Base-by-base conservation (phyloP, 2,113 vertebrate species). In the Thymallus thymallus region DNA sequence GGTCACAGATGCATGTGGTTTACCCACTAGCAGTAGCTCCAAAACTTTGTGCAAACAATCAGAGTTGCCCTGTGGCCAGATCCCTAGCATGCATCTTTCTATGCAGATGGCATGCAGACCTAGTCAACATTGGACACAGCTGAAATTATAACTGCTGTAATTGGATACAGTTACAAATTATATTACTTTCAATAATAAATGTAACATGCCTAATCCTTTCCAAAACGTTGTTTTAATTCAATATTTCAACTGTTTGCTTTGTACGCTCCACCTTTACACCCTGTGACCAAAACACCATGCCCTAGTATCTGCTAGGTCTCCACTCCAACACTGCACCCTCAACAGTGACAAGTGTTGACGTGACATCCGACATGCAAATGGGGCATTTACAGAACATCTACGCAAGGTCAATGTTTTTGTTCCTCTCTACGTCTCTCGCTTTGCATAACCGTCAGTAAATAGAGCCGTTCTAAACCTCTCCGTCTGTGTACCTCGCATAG, bases 371-470 rank as follows among this genome's bases (percentile, higher is more conserved):
- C 35, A 41, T 10, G 35, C 35, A 41, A 41, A 41, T 41, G 35
- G 35, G 3, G 9, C 35, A 41, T 10, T 41, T 41, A 41, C 46
- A 24, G n/a, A 29, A 64, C 63, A 29, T 48, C 4, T 3, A 14
- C 1, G 10, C 51, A 71, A 32, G 10, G 26, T 20, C 26, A 41
- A 60, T 32, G 24, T 29, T 6, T 68, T 29, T 23, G 6, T 51
- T 69, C 12, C 32, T 61, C 4, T 64, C 3, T 14, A 5, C 1
- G 24, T 22, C 22, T 56, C 66, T 70, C 18, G 58, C 16, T 41
- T 26, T 68, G 29, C 24, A 58, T 63, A 48, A 70, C 24, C 65
- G 0, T 48, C n/a, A 45, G 71, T 60, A 62, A 51, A 68, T 61
- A 1, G 62, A 48, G 6, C 14, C 51, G 18, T 16, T 22, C n/a